Evolutionary conservation across 2,888 invertebrate genomes (phyloP), one percentile per base, ranked within the genome.

Genomic region (Lasioglossum vierecki): DNA sequence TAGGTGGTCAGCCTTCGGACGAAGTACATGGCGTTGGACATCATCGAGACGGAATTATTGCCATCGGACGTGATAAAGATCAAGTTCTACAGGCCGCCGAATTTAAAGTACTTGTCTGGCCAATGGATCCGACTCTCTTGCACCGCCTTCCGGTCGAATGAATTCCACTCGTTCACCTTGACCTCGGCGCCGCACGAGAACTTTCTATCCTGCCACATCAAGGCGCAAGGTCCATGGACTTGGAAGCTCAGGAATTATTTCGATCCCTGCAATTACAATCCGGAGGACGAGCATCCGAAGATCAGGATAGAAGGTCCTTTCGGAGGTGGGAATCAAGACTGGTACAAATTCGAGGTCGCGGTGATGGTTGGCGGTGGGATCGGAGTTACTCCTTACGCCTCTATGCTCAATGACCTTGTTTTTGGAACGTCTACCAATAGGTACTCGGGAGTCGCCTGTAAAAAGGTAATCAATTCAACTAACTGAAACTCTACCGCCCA

Each of bases 331-430:
- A 99, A 99, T 95, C 99, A 99, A 94, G 99, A 99, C 95, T 99
- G 99, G 99, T 99, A 99, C 95, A 99, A 99, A 95, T 99, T 99
- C 93, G 99, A 99, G 94, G 99, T 99, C 15, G 99, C 99, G 0
- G 98, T 99, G 18, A 99, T 99, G 99, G 99, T 99, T 5, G 99
- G 99, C 1, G 99, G 99, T 41, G 99, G 99, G 13, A 99, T 99
- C 89, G 99, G 99, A 0, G 99, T 99, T 0, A 99, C 99, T 0
- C 99, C 99, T 0, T 99, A 99, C 93, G 99, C 99, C 0, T 99
- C 99, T 8, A 99, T 99, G 91, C 96, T 99, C 78, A 99, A 99
- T 94, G 99, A 99, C 95, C 96, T 99, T 84, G 99, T 99, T 0
- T 99, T 99, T 94, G 99, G 99, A 22, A 99, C 99, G 0, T 99